Evolutionary conservation across 2,888 invertebrate genomes (phyloP), one percentile per base, ranked within the genome.

Genomic region (Eulithis testata): DNA sequence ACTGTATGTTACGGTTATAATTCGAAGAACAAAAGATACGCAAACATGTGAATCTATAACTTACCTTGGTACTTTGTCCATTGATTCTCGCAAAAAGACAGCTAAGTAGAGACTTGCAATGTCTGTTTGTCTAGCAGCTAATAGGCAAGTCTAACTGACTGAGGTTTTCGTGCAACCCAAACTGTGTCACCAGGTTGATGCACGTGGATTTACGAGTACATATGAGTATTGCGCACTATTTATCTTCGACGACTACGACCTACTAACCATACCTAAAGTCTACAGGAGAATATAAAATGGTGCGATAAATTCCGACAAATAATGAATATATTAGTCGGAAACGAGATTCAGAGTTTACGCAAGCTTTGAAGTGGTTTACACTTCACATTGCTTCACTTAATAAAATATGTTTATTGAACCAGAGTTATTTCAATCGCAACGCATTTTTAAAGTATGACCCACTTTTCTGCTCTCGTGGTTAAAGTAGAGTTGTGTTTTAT

Each of bases 351-450:
- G 21, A 55, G 31, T 63, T 52, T 63, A 53, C 44, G 47, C 43
- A 56, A 56, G 44, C 56, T 60, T 60, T 52, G 40, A 60, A 49
- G 45, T 61, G 61, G 64, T 68, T 56, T 62, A 65, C 52, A 47
- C 31, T 52, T 40, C 50, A 50, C 45, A 60, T 62, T 50, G 47
- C 47, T 49, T 31, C 53, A 49, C 51, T 36, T 54, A 68, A 64
- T 63, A 60, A 47, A 50, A 54, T 31, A n/a, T 63, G 56, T 69
- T 53, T 65, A 55, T 45, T 14, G 12, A 53, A 12, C 40, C 37
- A 14, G 45, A 43, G 59, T 27, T 56, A 56, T 58, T 62, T 66
- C 5, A 50, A 61, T 50, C 66, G 5, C 43, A 45, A 11, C 58
- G 36, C 36, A 57, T 63, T 68, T 53, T 36, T 44, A 51, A 64